Conservation (phyloP, 2,113 vertebrate species). For the Parus major region DNA sequence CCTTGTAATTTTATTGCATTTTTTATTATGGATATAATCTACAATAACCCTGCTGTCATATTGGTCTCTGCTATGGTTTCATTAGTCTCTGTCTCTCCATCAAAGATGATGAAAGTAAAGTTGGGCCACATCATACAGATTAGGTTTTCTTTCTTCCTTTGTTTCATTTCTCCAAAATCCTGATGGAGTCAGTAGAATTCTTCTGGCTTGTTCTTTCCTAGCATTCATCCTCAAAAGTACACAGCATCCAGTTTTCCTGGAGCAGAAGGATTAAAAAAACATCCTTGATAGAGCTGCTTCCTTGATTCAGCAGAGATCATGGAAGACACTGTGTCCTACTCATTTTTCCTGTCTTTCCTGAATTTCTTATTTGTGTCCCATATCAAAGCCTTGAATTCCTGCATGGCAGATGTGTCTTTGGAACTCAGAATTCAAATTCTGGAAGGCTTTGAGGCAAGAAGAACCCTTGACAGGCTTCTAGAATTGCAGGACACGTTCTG, state of each 20-base stretch:
- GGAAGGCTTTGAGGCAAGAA: not conserved
- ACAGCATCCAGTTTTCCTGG: not conserved
- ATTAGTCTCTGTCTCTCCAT: not conserved
- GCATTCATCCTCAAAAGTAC: not conserved
- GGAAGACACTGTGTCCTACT: not conserved
- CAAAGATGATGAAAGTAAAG: not conserved
- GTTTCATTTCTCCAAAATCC: not conserved
- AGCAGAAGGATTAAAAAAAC: not conserved
- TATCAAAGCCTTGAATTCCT: not conserved
- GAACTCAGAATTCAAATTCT: not conserved
- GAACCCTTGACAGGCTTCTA: not conserved
- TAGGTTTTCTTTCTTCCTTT: not conserved
- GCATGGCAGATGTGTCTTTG: not conserved
- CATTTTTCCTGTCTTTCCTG: not conserved
- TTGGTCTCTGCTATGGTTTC: not conserved
- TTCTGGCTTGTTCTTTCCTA: not conserved
- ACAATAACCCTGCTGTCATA: not conserved
- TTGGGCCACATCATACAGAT: not conserved
- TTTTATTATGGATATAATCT: not conserved
- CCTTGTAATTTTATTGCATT: conserved; percentile 22
- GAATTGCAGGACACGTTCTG: not conserved
- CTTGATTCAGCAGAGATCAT: not conserved
- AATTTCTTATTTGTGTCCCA: rapidly evolving
- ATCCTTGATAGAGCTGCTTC: not conserved
- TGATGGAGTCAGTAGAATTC: not conserved